Evolutionary conservation across 2,888 invertebrate species (phyloP), one percentile per base, ranked within the genome.

Genomic region (Halictus ligatus): DNA sequence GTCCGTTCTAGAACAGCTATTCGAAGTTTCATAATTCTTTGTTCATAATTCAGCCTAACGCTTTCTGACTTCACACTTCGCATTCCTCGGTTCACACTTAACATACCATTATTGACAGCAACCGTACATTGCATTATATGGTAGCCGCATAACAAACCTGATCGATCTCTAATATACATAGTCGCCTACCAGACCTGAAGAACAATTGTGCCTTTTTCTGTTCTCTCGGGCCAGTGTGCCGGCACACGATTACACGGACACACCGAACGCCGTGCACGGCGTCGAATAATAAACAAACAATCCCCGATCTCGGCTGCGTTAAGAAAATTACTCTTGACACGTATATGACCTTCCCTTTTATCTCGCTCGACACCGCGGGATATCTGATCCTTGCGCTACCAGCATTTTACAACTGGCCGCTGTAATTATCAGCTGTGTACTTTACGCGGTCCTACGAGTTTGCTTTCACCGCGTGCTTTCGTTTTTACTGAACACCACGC

Each of bases 201-300:
- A 79, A 85, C 82, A 80, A 86, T 85, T 60, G 74, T 82, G 79
- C 80, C 35, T 74, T 79, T 74, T 76, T 86, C 5, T 35, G 4
- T 78, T 48, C 60, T 58, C 82, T 75, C 50, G 79, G 75, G 60
- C 35, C 46, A 21, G 48, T 21, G 54, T 69, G 15, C 64, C 8
- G 35, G 67, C 18, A 25, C 85, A 77, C 82, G 69, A 86, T 85
- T 85, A 85, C 64, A 64, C 77, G 25, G 60, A 69, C 58, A 84
- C 81, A 81, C n/a, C 25, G 25, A 40, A 50, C 10, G 29, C 0
- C 67, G 18, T 2, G 7, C 43, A n/a, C 35, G 18, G n/a, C n/a
- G n/a, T 75, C 43, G 50, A 35, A 75, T 86, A 85, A 81, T 78
- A 86, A 86, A 86, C 85, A 86, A 84, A 85, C 84, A 86, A 86